Conservation (phyloP, 2,113 vertebrate genomes). For the Climacteris rufus region DNA sequence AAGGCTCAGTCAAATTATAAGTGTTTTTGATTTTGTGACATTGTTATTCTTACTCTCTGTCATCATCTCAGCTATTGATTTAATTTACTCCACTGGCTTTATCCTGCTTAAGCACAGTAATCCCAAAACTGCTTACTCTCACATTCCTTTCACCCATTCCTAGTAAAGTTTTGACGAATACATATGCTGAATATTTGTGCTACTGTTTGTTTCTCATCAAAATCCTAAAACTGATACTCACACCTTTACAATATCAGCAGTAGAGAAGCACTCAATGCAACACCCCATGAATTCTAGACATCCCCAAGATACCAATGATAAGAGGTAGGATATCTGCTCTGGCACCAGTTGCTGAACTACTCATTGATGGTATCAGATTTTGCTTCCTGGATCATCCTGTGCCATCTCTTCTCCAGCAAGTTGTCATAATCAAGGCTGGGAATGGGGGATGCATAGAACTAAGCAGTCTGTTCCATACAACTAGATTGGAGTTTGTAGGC, state of each 20-base stretch:
- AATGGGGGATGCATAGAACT: not conserved
- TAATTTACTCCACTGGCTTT: conserved; percentile 39
- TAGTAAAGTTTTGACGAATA: not conserved
- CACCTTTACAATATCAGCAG: not conserved
- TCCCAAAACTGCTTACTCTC: not conserved
- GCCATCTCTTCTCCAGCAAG: not conserved
- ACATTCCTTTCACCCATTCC: not conserved
- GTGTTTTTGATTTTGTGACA: not conserved
- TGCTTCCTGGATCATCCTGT: not conserved
- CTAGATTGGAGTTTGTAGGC: not conserved
- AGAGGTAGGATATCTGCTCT: not conserved
- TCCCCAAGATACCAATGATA: fast-evolving
- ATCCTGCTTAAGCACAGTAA: conserved; percentile 28
- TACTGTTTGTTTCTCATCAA: not conserved
- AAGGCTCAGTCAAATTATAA: not conserved
- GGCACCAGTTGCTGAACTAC: not conserved
- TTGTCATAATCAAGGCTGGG: not conserved
- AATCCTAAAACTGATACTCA: not conserved
- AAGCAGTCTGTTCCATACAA: not conserved
- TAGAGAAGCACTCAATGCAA: not conserved
- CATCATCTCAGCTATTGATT: conserved; percentile 17
- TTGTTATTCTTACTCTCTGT: not conserved
- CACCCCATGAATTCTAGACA: not conserved
- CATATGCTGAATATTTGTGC: not conserved
- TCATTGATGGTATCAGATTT: not conserved